A percentile compares a stretch with the other conserved stretches of the same genome.
Conservation (phyloP, 2,797 vertebrate genomes). For the Leptodactylus fallax region DNA sequence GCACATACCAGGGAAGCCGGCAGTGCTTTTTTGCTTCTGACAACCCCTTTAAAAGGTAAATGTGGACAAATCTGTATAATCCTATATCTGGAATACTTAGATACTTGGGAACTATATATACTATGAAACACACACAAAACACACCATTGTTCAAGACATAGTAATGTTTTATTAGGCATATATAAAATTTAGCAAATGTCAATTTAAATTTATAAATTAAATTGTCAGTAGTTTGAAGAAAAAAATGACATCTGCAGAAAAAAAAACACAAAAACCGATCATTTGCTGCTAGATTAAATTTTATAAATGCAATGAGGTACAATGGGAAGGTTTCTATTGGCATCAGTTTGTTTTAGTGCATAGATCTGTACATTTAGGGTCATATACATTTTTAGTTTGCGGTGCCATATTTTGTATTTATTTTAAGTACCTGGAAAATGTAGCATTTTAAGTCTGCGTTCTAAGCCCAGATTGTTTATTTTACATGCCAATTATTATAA, state of each 20-base stretch:
- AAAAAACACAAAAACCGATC: not conserved
- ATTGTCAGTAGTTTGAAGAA: conserved; percentile 12
- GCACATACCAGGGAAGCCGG: too few species aligned
- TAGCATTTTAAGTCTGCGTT: not conserved
- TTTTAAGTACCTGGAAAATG: not conserved
- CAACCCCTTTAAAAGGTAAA: too few species aligned
- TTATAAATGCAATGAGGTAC: not conserved
- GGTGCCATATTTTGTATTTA: not conserved
- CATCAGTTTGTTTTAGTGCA: conserved; percentile 11
- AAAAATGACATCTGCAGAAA: not conserved
- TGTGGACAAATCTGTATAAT: too few species aligned
- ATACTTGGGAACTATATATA: not conserved
- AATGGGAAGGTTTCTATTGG: not conserved
- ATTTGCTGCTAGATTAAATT: not conserved
- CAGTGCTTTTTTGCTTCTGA: too few species aligned
- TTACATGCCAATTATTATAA: conserved; percentile 11
- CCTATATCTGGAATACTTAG: too few species aligned
- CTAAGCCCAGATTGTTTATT: not conserved
- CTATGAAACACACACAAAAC: not conserved
- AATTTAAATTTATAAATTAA: conserved; percentile 16
- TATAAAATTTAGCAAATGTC: conserved; percentile 30
- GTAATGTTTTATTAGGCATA: conserved; percentile 51
- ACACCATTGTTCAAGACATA: not conserved
- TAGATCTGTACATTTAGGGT: not conserved
- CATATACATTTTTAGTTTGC: not conserved